Conservation (phyloP, 1,140 invertebrate species). For the Spodoptera litura region DNA sequence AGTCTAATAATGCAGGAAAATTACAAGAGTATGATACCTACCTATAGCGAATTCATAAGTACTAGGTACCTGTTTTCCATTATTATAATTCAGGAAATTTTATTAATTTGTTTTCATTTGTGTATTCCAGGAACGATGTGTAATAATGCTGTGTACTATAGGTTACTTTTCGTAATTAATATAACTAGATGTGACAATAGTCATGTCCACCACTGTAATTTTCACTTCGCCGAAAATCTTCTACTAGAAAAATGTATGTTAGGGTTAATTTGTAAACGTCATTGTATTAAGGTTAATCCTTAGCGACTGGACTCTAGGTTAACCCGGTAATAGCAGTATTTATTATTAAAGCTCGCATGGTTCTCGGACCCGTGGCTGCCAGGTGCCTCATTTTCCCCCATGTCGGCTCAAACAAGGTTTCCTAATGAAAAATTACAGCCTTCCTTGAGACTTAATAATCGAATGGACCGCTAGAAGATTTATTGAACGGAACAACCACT, state of each 20-base stretch:
- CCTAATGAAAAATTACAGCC: slow-evolving; percentile 67
- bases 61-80: too few relatives aligned
- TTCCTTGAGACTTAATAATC: slow-evolving; percentile 53
- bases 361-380: not conserved
- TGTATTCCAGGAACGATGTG: too few relatives aligned
- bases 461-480: slow-evolving; percentile 53
- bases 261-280: not conserved
- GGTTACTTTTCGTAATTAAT: too few relatives aligned
- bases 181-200: too few relatives aligned
- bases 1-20: too few relatives aligned
- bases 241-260: not conserved
- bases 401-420: slow-evolving; percentile 31
- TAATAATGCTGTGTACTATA: too few relatives aligned
- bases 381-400: slow-evolving; percentile 37
- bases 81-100: too few relatives aligned
- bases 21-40: too few relatives aligned
- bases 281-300: slow-evolving; percentile 9
- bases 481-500: slow-evolving; percentile 51
- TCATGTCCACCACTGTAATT: not conserved
- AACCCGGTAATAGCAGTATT: slow-evolving; percentile 38
- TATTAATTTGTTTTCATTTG: too few relatives aligned
- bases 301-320: not conserved
- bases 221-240: not conserved
- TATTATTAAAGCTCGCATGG: slow-evolving; percentile 31
- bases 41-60: too few relatives aligned